A percentile compares a stretch with the other conserved stretches of the same genome.
Conservation (phyloP, 2,113 vertebrate genomes). For the Miniopterus natalensis region DNA sequence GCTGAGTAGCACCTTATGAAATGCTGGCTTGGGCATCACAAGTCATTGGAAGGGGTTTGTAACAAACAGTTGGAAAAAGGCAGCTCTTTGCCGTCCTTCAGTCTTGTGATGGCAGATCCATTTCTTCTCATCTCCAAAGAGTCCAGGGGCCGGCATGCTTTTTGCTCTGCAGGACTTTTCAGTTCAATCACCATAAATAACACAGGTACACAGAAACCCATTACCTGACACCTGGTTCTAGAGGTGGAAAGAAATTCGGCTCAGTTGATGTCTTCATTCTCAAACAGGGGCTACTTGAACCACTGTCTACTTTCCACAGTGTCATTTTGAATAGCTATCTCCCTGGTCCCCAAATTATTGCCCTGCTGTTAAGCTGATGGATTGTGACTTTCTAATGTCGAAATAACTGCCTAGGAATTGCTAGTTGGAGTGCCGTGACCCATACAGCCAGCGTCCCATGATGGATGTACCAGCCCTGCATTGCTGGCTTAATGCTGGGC, state of each 20-base stretch:
- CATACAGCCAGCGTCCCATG: not conserved
- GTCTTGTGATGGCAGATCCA: not conserved
- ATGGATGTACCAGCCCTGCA: not conserved
- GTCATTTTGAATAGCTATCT: constrained; percentile 64
- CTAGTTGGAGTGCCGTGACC: constrained; percentile 37
- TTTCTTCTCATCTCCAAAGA: not conserved
- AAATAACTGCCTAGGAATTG: constrained; percentile 72
- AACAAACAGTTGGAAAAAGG: not conserved
- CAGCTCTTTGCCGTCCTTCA: not conserved
- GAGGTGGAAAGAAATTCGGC: constrained; percentile 58
- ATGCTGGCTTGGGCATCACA: not conserved
- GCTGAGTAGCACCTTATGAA: not conserved
- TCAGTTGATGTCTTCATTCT: constrained; percentile 72
- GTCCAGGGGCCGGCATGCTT: not conserved
- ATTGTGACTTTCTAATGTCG: constrained; percentile 77
- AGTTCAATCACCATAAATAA: not conserved
- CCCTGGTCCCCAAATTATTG: constrained; percentile 69
- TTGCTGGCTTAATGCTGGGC: not conserved
- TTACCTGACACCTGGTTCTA: constrained; percentile 21
- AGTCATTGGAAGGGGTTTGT: not conserved
- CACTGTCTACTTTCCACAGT: constrained; percentile 39
- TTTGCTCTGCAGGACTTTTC: not conserved
- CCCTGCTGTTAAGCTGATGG: constrained; percentile 78
- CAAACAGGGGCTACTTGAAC: constrained; percentile 63
- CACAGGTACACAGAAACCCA: not conserved